Evolutionary conservation across 2,888 invertebrate species (phyloP), one percentile per base, ranked within the genome.

Genomic region (Panorpa germanica): DNA sequence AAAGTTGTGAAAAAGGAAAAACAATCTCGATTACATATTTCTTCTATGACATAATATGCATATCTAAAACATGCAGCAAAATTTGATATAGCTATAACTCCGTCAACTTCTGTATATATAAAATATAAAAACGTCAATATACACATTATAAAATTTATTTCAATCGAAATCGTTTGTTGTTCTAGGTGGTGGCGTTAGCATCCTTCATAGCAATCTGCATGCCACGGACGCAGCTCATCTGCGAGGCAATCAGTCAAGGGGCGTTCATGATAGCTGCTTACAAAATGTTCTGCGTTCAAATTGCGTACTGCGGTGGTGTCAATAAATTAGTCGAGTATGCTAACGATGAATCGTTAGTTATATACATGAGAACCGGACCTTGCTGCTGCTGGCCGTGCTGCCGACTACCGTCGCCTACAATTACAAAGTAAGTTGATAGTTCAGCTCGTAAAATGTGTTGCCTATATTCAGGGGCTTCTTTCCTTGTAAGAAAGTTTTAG

Each of bases 381-480:
- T 75, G 74, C 45, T 77, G 77, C 47, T 77, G 76, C 44, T 74
- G 70, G 69, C 75, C 75, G 1, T 71, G 70, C 42, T 71, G 69
- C 40, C 49, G 45, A 38, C 46, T 76, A 33, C 74, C 74, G 2
- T 52, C 54, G 21, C 58, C 65, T 2, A 52, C 54, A 32, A 51
- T 70, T 13, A 55, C 58, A 35, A 64, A 63, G 70, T 71, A 51
- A 39, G 47, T 33, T 31, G n/a, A 24, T 5, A 29, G n/a, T 16
- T 28, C 26, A 23, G n/a, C 3, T 25, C 16, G 15, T 14, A 3
- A 4, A 24, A 8, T 22, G 5, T 12, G 18, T 22, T 33, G 28
- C 12, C 13, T 29, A 17, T 29, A 30, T n/a, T n/a, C n/a, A n/a
- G n/a, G n/a, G n/a, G n/a, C n/a, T n/a, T n/a, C n/a, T n/a, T n/a